Evolutionary conservation across 2,888 invertebrate genomes (phyloP).

Genomic region (Listrodromus nycthemerus): DNA sequence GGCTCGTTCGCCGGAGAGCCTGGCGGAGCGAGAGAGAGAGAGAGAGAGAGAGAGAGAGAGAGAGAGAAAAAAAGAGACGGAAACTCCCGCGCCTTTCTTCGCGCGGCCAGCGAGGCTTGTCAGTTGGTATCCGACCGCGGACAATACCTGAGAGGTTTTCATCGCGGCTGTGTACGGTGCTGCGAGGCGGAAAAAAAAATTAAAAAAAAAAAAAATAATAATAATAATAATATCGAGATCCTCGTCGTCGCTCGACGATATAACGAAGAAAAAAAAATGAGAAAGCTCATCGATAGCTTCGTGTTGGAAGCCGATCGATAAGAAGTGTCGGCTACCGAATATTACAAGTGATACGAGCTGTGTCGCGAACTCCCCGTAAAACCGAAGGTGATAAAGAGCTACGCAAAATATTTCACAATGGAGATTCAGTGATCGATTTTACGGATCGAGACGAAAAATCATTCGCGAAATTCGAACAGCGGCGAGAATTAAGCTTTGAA

Average conservation of each 20-base stretch:
- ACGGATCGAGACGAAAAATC: conserved; percentile 31
- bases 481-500: no score
- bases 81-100: conserved; percentile 82
- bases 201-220: no score
- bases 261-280: neutral
- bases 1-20: conserved; percentile 6
- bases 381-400: conserved; percentile 18
- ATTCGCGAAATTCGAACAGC: neutral
- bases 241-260: conserved; percentile 1
- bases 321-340: conserved; percentile 17
- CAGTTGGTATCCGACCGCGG: conserved; percentile 80
- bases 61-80: conserved; percentile 11
- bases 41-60: conserved; percentile 17
- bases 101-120: conserved; percentile 78
- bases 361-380: neutral
- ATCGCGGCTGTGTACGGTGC: conserved; percentile 51
- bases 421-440: conserved; percentile 47
- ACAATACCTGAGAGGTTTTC: conserved; percentile 74
- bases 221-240: conserved; percentile 35
- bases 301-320: neutral
- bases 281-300: neutral
- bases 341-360: conserved; percentile 20
- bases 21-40: conserved; percentile 13
- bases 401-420: conserved; percentile 1
- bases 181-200: no score